phyloP scores from a whole-genome alignment of 2,888 invertebrate species.

The Polyploca ridens region DNA sequence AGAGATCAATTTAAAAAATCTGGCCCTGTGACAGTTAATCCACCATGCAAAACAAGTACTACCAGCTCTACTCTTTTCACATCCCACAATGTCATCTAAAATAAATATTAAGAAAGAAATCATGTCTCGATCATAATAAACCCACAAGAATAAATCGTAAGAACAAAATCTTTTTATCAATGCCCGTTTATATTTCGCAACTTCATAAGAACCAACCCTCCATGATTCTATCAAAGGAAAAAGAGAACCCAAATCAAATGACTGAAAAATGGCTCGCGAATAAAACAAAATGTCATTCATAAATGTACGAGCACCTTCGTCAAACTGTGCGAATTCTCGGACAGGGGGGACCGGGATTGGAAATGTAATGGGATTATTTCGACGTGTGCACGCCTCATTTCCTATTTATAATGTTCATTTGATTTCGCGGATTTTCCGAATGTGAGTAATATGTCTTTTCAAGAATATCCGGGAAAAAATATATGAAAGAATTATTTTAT shows the following conservation, averaged over 20 bases:
- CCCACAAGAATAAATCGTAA: neutral
- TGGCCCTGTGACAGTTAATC: no score
- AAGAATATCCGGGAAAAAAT: neutral
- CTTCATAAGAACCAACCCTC: neutral
- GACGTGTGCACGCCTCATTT: conserved; percentile 23
- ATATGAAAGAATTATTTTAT: no score
- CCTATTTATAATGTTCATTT: conserved; percentile 20
- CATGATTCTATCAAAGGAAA: neutral
- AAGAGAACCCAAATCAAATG: conserved; percentile 12
- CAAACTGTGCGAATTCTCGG: conserved; percentile 20
- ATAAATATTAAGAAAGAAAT: neutral
- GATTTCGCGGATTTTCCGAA: conserved; percentile 14
- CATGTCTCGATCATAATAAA: neutral
- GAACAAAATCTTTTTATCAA: neutral
- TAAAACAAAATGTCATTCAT: conserved; percentile 18
- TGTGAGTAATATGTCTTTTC: neutral
- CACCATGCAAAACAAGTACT: no score
- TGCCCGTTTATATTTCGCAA: neutral
- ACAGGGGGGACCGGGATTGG: conserved; percentile 31
- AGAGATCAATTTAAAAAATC: no score
- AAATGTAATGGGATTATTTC: conserved; percentile 38
- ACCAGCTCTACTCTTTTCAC: no score
- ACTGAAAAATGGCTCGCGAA: conserved; percentile 18
- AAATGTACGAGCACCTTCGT: conserved; percentile 9
- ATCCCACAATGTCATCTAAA: neutral